A percentile compares a stretch with the other conserved stretches of the same genome.
These are phyloP conservation scores for Sinhomidia bicolor DNA, from an alignment of 2,888 invertebrate species.

Conservation along the genomic window DNA sequence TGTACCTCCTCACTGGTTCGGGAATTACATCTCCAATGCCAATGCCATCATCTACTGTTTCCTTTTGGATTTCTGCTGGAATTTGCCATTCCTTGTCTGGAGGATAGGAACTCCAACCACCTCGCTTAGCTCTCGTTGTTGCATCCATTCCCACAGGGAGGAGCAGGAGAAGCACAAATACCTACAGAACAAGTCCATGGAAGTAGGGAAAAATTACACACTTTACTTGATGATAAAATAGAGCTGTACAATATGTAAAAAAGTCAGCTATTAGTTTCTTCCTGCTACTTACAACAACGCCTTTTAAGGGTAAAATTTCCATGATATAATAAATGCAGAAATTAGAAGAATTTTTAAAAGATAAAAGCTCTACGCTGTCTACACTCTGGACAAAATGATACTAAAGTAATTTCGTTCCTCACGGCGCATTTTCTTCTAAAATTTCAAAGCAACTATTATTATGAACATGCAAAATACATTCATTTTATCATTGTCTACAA, in stretches of 20 bases:
- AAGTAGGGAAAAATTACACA: not conserved
- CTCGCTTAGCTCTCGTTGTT: slow-evolving; percentile 42
- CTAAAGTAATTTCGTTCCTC: too few relatives aligned
- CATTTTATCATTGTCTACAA: not conserved
- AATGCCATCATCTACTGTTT: not conserved
- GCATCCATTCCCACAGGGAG: slow-evolving; percentile 8
- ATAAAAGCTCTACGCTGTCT: too few relatives aligned
- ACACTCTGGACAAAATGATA: too few relatives aligned
- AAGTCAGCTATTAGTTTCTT: too few relatives aligned
- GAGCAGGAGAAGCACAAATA: not conserved
- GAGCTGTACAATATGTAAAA: too few relatives aligned
- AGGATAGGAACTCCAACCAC: slow-evolving; percentile 50
- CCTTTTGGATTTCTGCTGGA: slow-evolving; percentile 3
- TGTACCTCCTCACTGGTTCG: not conserved
- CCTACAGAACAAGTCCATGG: not conserved
- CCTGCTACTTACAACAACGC: not conserved
- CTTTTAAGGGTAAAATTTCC: not conserved
- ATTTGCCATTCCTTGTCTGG: slow-evolving; percentile 26
- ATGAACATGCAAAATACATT: not conserved
- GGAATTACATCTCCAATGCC: not conserved
- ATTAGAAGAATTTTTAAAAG: too few relatives aligned
- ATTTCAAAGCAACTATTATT: not conserved
- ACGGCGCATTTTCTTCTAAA: slow-evolving; percentile 2
- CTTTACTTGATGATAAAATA: not conserved
- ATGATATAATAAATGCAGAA: not conserved